These are phyloP conservation scores for Phenganax marumi DNA, from an alignment of 92 coral and sea anemone genomes.

Conservation along the genomic window DNA sequence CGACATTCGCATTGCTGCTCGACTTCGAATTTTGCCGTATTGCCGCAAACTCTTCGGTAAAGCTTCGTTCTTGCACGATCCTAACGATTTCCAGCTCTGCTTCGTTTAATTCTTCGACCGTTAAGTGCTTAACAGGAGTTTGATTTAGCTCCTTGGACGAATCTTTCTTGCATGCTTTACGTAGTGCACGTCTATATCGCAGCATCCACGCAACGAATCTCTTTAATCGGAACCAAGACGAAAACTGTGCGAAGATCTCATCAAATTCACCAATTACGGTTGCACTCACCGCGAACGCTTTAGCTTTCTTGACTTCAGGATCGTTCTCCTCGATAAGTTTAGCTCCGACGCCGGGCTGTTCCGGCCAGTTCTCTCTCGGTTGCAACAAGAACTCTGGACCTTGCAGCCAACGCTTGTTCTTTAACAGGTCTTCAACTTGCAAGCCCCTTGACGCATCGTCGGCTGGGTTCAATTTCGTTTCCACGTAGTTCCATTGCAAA, in stretches of 20 bases:
- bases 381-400: conserved; percentile 11
- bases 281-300: conserved; percentile 24
- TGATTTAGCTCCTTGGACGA: conserved; percentile 2
- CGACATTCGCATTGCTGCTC: neutral
- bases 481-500: conserved; percentile 3
- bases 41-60: conserved; percentile 23
- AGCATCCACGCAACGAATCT: conserved; percentile 45
- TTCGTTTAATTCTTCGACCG: conserved; percentile 21
- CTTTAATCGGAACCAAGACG: conserved; percentile 45
- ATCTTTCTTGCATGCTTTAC: conserved; percentile 13
- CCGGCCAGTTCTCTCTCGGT: neutral
- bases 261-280: neutral
- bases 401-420: neutral
- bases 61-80: conserved; percentile 26
- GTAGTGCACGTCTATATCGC: conserved; percentile 22
- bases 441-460: conserved; percentile 4
- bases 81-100: conserved; percentile 33
- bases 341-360: neutral
- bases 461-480: neutral
- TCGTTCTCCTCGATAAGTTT: conserved; percentile 19
- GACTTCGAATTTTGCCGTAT: neutral
- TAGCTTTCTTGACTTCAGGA: conserved; percentile 39
- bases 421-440: neutral
- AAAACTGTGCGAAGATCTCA: conserved; percentile 32
- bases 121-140: conserved; percentile 4